Evolutionary conservation across 2,888 invertebrate genomes (phyloP), one percentile per base, ranked within the genome.

Genomic region (Heliconius ismenius): DNA sequence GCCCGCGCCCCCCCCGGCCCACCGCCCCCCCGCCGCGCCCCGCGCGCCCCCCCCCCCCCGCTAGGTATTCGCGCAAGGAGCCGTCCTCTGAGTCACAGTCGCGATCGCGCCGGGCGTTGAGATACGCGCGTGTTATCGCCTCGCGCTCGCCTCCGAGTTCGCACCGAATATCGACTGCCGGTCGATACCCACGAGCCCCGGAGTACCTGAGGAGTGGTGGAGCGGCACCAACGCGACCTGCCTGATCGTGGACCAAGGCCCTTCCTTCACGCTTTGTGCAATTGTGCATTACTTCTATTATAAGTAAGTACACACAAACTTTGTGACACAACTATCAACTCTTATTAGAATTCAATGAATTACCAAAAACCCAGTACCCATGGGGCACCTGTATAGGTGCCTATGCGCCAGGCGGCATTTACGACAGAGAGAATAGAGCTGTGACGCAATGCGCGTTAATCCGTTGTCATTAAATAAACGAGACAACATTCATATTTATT

Each of bases 161-260:
- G 78, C 76, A 75, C 69, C 73, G 77, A 65, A 81, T 70, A 80
- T 79, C 81, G 82, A 76, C 68, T 75, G 84, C 84, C 89, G 89
- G 88, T 91, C 90, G 88, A 91, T 89, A 90, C 74, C 82, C 83
- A 84, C 79, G 82, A 83, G 83, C 80, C 83, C 83, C 73, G 49
- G 60, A 64, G 24, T 58, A 32, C 64, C 32, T 32, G 63, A 73
- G 43, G 67, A 72, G 72, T 65, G 58, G 65, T 65, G 54, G 58
- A 39, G 21, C 6, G 21, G 13, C 24, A 39, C 4, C 18, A 2
- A 26, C 39, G 24, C 58, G 13, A 24, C n/a, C 58, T n/a, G 58
- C 58, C n/a, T 4, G 24, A 62, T 15, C 60, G 11, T 4, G 36
- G 13, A 36, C 39, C 28, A 3, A 28, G n/a, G n/a, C 21, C 60